A percentile compares a stretch with the other conserved stretches of the same genome.
Conservation (phyloP, 1,140 invertebrate genomes). For the Lethrus apterus region DNA sequence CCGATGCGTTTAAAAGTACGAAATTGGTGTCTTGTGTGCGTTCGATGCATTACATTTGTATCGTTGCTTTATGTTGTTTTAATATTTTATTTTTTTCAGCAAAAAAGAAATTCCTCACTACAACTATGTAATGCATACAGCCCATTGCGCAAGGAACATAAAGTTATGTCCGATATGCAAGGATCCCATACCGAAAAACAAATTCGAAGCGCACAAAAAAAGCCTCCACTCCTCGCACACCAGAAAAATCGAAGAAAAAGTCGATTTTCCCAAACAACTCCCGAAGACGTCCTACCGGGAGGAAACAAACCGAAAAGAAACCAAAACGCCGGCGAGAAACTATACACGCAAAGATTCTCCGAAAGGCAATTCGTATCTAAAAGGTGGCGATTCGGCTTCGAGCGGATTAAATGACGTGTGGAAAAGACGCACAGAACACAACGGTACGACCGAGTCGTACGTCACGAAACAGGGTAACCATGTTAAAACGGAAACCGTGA, state of each 20-base stretch:
- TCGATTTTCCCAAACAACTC: constrained; percentile 9
- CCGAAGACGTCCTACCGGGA: not conserved
- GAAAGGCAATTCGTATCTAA: no score
- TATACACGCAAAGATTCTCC: no score
- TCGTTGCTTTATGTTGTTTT: not conserved
- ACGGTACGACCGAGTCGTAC: not conserved
- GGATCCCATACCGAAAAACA: constrained; percentile 34
- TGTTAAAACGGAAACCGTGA: not conserved
- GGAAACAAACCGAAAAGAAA: not conserved
- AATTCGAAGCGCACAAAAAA: constrained; percentile 32
- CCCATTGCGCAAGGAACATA: constrained; percentile 38
- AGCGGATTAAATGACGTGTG: no score
- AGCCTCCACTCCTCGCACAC: not conserved
- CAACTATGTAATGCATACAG: constrained; percentile 42
- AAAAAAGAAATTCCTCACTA: constrained; percentile 39
- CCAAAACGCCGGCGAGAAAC: no score
- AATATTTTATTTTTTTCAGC: constrained; percentile 29
- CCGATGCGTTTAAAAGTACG: not conserved
- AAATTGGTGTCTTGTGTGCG: not conserved
- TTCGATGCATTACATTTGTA: not conserved
- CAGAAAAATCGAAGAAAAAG: not conserved
- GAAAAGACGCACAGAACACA: no score
- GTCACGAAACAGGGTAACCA: constrained; percentile 8
- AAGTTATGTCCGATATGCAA: constrained; percentile 36
- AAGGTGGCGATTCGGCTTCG: no score